These are phyloP conservation scores for Osmoderma eremita DNA, from an alignment of 2,888 invertebrate genomes.

Conservation along the genomic window DNA sequence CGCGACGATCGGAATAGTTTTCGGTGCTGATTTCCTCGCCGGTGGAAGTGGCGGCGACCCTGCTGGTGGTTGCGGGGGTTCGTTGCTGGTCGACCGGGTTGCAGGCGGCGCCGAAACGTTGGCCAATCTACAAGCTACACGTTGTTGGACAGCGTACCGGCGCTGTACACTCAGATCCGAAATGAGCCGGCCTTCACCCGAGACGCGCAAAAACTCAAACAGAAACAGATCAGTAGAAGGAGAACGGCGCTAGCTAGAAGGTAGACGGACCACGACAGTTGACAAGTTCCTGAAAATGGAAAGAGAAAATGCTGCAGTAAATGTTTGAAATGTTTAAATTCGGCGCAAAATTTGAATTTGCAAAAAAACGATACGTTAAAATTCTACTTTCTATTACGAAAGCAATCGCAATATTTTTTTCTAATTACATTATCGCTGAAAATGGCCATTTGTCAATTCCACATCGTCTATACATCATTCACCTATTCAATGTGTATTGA, in stretches of 20 bases:
- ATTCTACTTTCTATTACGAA: too few relatives aligned
- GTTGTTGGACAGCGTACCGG: constrained; percentile 58
- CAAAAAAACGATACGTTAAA: too few relatives aligned
- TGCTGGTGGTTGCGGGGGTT: constrained; percentile 15
- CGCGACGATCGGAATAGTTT: constrained; percentile 12
- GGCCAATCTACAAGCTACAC: constrained; percentile 55
- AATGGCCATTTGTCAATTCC: too few relatives aligned
- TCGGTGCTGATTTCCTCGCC: neutral
- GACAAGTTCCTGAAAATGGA: constrained; percentile 65
- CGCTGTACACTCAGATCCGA: constrained; percentile 65
- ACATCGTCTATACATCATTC: too few relatives aligned
- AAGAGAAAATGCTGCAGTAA: neutral
- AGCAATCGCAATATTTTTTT: too few relatives aligned
- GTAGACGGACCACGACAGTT: constrained; percentile 69
- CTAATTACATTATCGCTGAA: too few relatives aligned
- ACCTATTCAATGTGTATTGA: too few relatives aligned
- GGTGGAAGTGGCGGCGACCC: constrained; percentile 9
- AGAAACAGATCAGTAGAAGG: constrained; percentile 67
- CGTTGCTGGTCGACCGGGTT: constrained; percentile 43
- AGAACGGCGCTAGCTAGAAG: constrained; percentile 66
- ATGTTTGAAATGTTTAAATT: too few relatives aligned
- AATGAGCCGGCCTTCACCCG: constrained; percentile 67
- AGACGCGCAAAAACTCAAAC: constrained; percentile 69
- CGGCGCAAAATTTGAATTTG: too few relatives aligned
- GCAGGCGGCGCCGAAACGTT: constrained; percentile 53